Conservation (phyloP, 1,140 invertebrate species). For the Plutomurus gul region DNA sequence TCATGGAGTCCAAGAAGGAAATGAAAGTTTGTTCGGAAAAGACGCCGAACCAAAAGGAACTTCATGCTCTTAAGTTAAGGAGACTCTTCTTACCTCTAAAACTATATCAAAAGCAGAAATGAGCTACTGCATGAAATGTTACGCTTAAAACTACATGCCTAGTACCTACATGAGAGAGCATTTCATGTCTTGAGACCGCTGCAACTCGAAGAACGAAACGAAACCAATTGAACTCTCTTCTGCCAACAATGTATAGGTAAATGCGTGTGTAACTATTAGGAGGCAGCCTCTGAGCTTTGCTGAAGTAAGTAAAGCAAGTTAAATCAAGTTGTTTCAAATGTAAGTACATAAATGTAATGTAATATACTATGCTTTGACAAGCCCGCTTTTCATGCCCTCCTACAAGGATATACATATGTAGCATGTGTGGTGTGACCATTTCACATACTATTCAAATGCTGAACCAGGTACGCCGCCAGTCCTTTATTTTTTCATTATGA, state of each 20-base stretch:
- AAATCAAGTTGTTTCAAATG: constrained; percentile 1
- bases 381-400: neutral
- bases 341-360: constrained; percentile 1
- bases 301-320: neutral
- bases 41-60: neutral
- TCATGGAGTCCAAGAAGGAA: constrained; percentile 39
- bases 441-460: too few relatives aligned
- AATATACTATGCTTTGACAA: neutral
- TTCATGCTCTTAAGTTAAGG: neutral
- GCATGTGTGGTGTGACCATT: too few relatives aligned
- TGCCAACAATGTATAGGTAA: neutral
- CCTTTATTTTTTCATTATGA: too few relatives aligned
- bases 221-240: neutral
- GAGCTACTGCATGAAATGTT: neutral
- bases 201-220: neutral
- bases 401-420: neutral
- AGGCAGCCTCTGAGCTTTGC: neutral
- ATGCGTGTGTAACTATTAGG: too few relatives aligned
- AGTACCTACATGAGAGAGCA: neutral
- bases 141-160: neutral
- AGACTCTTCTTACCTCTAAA: neutral
- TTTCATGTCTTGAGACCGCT: neutral
- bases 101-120: constrained; percentile 4
- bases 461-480: too few relatives aligned
- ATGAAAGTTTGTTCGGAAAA: constrained; percentile 32